These are phyloP conservation scores for Falco rusticolus DNA, from an alignment of 2,797 vertebrate species.

Conservation along the genomic window DNA sequence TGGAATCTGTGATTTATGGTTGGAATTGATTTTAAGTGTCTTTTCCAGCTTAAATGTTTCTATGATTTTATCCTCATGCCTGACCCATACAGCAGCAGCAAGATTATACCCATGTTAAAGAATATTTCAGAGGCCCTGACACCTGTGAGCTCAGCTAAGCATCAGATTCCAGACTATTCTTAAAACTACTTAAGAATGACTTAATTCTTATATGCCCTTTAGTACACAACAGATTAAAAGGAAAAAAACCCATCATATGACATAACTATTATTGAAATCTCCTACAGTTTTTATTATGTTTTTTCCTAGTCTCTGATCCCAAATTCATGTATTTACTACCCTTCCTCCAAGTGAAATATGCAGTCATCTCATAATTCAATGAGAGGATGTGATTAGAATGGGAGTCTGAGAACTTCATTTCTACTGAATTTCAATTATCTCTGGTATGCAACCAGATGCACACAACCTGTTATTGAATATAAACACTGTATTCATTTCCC, in stretches of 20 bases:
- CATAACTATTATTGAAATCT: neutral
- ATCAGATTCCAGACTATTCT: neutral
- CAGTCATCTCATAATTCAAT: slow-evolving; percentile 25
- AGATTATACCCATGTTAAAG: neutral
- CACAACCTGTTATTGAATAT: neutral
- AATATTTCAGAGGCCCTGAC: neutral
- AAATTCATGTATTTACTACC: neutral
- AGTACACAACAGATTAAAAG: neutral
- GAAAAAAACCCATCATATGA: neutral
- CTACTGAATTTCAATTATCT: slow-evolving; percentile 37
- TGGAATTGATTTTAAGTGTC: neutral
- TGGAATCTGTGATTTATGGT: neutral
- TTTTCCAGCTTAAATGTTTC: neutral
- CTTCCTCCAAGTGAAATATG: neutral
- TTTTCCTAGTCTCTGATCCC: neutral
- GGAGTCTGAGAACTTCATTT: neutral
- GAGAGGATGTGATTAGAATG: slow-evolving; percentile 21
- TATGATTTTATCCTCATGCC: neutral
- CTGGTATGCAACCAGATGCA: slow-evolving; percentile 25
- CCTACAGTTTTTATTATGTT: neutral
- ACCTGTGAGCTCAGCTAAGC: neutral
- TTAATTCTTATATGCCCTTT: neutral
- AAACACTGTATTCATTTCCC: slow-evolving; percentile 2
- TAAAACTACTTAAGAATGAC: neutral
- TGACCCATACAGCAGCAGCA: neutral